Percentiles rank a stretch among this genome's conserved stretches.
phyloP scores from a whole-genome alignment of 2,113 vertebrate genomes.

The Corythoichthys intestinalis region DNA sequence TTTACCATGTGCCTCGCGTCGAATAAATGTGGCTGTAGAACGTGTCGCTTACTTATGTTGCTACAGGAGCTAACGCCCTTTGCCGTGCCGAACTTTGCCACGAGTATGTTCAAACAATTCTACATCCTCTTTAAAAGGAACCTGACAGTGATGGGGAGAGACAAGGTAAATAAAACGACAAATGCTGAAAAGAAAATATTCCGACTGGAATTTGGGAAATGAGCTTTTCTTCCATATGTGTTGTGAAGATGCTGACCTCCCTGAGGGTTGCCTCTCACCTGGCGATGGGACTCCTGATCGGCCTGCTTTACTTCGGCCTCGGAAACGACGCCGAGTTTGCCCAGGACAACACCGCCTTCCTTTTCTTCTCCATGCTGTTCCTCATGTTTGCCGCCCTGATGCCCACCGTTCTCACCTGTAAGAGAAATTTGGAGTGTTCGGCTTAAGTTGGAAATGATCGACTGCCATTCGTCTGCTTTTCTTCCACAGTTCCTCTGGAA shows the following conservation, averaged over 20 bases:
- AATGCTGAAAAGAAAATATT: background rate
- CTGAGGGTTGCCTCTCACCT: too few relatives aligned
- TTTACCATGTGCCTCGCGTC: background rate
- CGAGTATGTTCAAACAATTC: constrained; percentile 91
- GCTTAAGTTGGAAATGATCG: background rate
- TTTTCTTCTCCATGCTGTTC: constrained; percentile 99
- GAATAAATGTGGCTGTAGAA: background rate
- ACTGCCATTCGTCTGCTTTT: background rate
- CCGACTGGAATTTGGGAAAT: too few relatives aligned
- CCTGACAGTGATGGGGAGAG: constrained; percentile 89
- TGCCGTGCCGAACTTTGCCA: constrained; percentile 92
- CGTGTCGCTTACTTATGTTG: background rate
- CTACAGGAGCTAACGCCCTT: constrained; percentile 81
- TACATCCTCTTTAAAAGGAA: constrained; percentile 96
- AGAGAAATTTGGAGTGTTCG: constrained; percentile 50
- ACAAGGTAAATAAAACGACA: constrained; percentile 74
- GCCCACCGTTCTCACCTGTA: constrained; percentile 98
- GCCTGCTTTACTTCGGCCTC: too few relatives aligned
- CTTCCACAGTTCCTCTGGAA: constrained; percentile 86
- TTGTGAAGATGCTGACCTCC: too few relatives aligned
- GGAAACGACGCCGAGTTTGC: too few relatives aligned
- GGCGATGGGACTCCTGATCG: too few relatives aligned
- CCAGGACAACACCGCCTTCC: constrained; percentile 97
- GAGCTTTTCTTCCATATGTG: too few relatives aligned
- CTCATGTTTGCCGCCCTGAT: constrained; percentile 97